A percentile compares a stretch with the other conserved stretches of the same genome.
Conservation (phyloP, 2,113 vertebrate genomes). For the Agelaius phoeniceus region DNA sequence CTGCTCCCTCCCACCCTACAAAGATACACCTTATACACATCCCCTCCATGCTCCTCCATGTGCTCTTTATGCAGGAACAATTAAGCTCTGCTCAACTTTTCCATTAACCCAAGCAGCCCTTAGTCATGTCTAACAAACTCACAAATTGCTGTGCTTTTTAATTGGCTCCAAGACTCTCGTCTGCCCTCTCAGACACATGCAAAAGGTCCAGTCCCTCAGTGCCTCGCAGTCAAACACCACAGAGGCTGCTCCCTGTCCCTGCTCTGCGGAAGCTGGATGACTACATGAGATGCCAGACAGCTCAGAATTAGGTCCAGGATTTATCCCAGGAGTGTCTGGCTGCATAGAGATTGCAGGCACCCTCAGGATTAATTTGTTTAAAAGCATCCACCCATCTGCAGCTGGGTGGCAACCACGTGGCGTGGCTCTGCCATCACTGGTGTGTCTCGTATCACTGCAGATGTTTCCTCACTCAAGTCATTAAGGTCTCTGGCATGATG, state of each 20-base stretch:
- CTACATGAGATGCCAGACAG: neutral
- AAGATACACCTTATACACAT: neutral
- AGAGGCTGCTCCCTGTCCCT: neutral
- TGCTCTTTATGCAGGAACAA: neutral
- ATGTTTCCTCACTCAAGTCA: neutral
- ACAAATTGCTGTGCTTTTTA: neutral
- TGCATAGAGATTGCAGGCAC: neutral
- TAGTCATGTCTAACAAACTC: neutral
- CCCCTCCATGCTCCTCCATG: neutral
- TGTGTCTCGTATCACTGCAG: neutral
- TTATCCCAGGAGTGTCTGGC: conserved; percentile 14
- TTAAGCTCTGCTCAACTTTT: neutral
- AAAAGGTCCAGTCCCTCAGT: neutral
- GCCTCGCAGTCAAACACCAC: neutral
- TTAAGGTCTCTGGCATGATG: neutral
- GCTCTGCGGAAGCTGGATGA: neutral
- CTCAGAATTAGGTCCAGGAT: neutral
- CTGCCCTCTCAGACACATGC: neutral
- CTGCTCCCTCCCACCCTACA: neutral
- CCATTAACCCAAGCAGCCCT: conserved; percentile 16
- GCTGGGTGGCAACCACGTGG: neutral
- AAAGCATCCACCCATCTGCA: neutral
- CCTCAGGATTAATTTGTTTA: neutral
- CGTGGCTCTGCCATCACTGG: neutral
- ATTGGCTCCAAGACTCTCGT: neutral